Conservation (phyloP, 2,888 invertebrate genomes). For the Spisula solida region DNA sequence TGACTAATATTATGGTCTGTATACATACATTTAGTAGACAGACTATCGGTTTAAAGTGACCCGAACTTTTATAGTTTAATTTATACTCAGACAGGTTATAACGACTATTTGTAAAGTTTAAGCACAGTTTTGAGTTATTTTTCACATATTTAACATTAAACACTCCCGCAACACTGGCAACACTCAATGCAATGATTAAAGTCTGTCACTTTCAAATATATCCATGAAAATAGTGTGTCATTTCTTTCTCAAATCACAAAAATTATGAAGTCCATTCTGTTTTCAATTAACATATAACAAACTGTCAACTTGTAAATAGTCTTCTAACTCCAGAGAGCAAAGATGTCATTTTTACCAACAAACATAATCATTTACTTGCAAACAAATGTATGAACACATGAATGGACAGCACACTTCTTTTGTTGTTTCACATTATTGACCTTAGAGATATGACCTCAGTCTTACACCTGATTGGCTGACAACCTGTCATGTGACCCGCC, state of each 20-base stretch:
- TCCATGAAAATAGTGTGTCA: neutral
- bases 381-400: neutral
- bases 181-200: neutral
- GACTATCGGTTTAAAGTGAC: neutral
- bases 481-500: conserved; percentile 21
- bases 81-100: too few species aligned
- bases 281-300: conserved; percentile 28
- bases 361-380: conserved; percentile 33
- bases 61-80: neutral
- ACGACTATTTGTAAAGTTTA: neutral
- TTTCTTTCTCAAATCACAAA: neutral
- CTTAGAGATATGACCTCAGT: conserved; percentile 58
- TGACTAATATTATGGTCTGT: conserved; percentile 10
- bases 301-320: conserved; percentile 36
- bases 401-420: conserved; percentile 49
- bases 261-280: neutral
- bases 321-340: neutral
- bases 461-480: conserved; percentile 56
- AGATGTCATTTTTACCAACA: conserved; percentile 30
- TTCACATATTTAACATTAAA: neutral
- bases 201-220: neutral
- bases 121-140: neutral
- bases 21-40: neutral
- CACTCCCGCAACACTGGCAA: neutral
- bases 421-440: conserved; percentile 55